Conservation (phyloP, 2,113 vertebrate species). For the Mystacornis crossleyi region DNA sequence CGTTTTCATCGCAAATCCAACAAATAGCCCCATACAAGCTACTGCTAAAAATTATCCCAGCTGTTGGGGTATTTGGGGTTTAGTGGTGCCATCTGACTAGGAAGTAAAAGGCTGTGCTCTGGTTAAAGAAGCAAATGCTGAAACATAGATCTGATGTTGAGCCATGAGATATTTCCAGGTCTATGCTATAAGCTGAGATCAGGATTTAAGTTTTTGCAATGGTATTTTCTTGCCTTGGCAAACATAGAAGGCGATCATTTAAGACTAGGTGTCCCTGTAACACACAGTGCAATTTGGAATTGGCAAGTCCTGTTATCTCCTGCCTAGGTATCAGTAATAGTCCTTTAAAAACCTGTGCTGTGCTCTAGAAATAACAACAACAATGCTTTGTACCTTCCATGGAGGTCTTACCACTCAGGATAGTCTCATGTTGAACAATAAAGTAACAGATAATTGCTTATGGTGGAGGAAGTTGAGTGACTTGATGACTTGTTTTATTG, state of each 20-base stretch:
- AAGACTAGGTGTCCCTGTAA: background rate
- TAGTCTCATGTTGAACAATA: background rate
- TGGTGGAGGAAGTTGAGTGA: background rate
- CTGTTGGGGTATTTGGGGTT: accelerated
- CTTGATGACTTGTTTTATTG: background rate
- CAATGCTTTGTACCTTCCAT: background rate
- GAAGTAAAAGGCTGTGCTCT: background rate
- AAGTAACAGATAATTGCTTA: background rate
- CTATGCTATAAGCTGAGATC: background rate
- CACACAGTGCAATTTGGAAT: background rate
- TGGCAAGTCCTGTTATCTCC: background rate
- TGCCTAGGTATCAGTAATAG: background rate
- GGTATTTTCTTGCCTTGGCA: background rate
- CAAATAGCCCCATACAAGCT: background rate
- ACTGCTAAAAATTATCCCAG: background rate
- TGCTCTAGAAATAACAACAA: background rate
- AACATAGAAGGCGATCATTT: background rate
- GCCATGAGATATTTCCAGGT: background rate
- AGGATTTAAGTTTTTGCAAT: background rate
- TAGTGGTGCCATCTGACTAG: background rate
- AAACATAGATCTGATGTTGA: background rate
- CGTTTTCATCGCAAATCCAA: background rate
- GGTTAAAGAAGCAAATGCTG: background rate
- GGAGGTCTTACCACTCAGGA: background rate
- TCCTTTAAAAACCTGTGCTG: background rate